A percentile compares a stretch with the other conserved stretches of the same genome.
phyloP scores from a whole-genome alignment of 1,140 invertebrate species.

The Diabrotica virgifera region DNA sequence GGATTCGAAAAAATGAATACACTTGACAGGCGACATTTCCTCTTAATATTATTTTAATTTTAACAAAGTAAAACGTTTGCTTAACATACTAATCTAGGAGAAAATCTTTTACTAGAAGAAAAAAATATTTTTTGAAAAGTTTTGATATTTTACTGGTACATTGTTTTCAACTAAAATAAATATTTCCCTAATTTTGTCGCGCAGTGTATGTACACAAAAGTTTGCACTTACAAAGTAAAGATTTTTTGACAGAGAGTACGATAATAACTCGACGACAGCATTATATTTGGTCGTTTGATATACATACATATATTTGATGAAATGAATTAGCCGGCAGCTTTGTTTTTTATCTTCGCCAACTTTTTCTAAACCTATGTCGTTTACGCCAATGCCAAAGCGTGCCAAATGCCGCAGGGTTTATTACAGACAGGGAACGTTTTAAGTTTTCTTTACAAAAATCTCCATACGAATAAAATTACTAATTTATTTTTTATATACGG shows the following conservation, averaged over 20 bases:
- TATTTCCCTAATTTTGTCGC: neutral
- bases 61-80: no score
- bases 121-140: no score
- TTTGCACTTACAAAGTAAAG: neutral
- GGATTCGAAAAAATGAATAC: no score
- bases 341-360: neutral
- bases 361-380: neutral
- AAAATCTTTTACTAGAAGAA: no score
- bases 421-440: neutral
- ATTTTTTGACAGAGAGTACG: neutral
- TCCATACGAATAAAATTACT: no score
- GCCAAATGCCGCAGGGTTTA: neutral
- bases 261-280: neutral
- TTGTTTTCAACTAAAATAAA: no score
- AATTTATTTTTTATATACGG: no score
- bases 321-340: conserved; percentile 14
- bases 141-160: no score
- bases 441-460: no score
- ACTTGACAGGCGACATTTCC: no score
- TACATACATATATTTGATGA: conserved; percentile 11
- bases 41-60: no score
- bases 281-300: conserved; percentile 9
- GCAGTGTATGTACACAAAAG: neutral
- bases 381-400: neutral
- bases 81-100: no score